Evolutionary conservation across 2,888 invertebrate genomes (phyloP).

Genomic region (Trileptium ribeirensis): DNA sequence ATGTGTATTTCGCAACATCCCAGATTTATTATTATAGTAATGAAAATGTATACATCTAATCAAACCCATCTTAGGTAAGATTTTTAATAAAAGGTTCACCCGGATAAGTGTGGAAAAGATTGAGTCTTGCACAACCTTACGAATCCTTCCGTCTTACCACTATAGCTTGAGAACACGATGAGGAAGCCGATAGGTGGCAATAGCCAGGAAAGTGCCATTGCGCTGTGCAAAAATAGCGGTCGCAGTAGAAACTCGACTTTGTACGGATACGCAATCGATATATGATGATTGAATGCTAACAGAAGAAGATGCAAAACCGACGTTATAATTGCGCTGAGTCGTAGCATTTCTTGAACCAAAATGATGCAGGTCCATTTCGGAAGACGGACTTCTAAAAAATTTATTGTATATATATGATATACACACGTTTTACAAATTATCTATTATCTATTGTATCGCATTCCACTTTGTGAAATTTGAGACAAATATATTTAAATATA

Average conservation of each 20-base stretch:
- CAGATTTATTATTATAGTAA: no score
- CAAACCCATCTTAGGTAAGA: no score
- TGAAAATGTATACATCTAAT: no score
- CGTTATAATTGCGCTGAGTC: slow-evolving; percentile 5
- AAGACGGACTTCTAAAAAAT: neutral
- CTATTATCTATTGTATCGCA: no score
- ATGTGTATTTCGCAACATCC: no score
- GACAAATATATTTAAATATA: no score
- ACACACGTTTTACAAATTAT: no score
- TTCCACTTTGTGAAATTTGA: no score
- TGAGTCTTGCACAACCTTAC: no score
- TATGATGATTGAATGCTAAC: slow-evolving; percentile 18
- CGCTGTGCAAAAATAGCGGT: neutral
- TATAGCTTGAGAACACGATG: neutral
- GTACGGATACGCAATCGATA: slow-evolving; percentile 7
- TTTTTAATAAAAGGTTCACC: no score
- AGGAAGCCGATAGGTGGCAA: neutral
- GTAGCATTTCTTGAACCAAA: neutral
- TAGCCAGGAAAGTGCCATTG: neutral
- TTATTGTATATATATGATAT: no score
- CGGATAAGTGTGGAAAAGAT: no score
- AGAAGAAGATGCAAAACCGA: slow-evolving; percentile 3
- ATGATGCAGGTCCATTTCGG: slow-evolving; percentile 10
- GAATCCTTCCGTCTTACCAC: neutral
- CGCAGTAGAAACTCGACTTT: neutral